Percentiles rank a stretch among this genome's conserved stretches.
These are phyloP conservation scores for Schizopygopsis pylzovi DNA, from an alignment of 2,797 vertebrate genomes.

Conservation along the genomic window DNA sequence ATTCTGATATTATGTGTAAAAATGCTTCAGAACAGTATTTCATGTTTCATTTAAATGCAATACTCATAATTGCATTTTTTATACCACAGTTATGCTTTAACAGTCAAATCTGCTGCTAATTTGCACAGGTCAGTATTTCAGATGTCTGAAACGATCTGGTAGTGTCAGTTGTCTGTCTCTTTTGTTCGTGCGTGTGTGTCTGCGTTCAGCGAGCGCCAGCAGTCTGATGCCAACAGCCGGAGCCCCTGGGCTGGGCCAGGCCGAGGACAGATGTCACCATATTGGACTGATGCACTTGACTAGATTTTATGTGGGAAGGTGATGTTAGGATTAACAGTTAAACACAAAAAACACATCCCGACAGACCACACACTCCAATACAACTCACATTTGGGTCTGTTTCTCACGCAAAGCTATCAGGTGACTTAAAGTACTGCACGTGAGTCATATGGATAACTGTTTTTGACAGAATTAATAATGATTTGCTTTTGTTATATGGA, in stretches of 20 bases:
- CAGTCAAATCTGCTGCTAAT: not conserved
- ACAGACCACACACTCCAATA: constrained; percentile 70
- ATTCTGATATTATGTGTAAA: not conserved
- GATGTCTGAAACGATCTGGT: not conserved
- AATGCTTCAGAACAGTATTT: no score
- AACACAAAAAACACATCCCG: constrained; percentile 74
- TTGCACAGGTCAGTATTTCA: not conserved
- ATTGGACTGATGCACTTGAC: constrained; percentile 91
- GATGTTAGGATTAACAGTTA: constrained; percentile 78
- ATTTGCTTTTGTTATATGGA: not conserved
- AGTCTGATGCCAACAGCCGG: constrained; percentile 57
- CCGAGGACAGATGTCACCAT: constrained; percentile 88
- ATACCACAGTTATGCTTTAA: not conserved
- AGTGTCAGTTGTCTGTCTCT: not conserved
- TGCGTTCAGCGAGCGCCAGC: constrained; percentile 19
- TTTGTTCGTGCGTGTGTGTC: not conserved
- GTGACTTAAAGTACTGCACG: not conserved
- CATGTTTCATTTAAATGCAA: not conserved
- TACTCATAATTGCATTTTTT: not conserved
- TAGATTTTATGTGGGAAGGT: constrained; percentile 83
- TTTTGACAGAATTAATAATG: not conserved
- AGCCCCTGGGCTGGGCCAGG: constrained; percentile 82
- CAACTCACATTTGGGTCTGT: constrained; percentile 45
- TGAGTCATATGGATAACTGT: not conserved
- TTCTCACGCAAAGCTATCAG: not conserved